Conservation (phyloP, 2,113 vertebrate species). For the Spizaetus ornatus region DNA sequence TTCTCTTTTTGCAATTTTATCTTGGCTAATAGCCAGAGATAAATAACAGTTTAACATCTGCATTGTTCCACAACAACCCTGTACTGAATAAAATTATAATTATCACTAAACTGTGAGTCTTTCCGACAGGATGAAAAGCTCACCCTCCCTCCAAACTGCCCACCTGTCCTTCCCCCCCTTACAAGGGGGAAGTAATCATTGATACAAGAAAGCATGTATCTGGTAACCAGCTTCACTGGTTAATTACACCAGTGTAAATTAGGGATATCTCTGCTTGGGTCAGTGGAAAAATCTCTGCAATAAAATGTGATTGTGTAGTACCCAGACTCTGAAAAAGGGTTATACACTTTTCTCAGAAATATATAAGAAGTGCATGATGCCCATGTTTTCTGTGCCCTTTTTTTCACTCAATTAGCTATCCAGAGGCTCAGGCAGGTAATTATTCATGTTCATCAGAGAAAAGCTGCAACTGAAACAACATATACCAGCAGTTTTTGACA, state of each 20-base stretch:
- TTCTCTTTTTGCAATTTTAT: slow-evolving; percentile 54
- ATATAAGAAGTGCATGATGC: not conserved
- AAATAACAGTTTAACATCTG: slow-evolving; percentile 66
- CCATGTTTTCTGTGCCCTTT: not conserved
- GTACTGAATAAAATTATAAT: not conserved
- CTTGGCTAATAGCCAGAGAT: slow-evolving; percentile 60
- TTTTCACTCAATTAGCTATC: not conserved
- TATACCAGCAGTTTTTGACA: not conserved
- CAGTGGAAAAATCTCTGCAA: not conserved
- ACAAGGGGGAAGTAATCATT: not conserved
- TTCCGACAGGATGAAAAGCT: not conserved
- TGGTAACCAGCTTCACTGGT: not conserved
- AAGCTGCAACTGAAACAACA: not conserved
- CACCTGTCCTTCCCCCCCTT: not conserved
- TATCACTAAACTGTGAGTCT: not conserved
- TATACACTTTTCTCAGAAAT: not conserved
- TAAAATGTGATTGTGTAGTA: not conserved
- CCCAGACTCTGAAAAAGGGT: not conserved
- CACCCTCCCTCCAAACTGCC: not conserved
- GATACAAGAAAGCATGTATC: not conserved
- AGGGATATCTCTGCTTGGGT: not conserved
- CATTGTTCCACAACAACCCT: slow-evolving; percentile 27
- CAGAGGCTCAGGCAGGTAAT: not conserved
- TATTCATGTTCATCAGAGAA: not conserved
- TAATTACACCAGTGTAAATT: not conserved